phyloP scores from a whole-genome alignment of 2,888 invertebrate species.

The Cantharis lateralis region DNA sequence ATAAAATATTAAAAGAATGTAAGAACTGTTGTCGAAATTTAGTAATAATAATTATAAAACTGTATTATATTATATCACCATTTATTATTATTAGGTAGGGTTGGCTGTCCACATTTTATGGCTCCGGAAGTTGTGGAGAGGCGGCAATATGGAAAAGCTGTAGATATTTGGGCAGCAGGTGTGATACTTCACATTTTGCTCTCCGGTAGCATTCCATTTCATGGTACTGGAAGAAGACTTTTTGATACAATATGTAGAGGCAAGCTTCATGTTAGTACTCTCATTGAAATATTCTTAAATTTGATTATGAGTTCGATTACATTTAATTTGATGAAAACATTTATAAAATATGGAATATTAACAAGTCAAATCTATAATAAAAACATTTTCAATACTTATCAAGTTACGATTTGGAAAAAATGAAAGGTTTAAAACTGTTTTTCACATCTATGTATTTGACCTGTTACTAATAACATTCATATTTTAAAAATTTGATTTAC shows the following conservation, averaged over 20 bases:
- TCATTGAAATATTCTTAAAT: background rate
- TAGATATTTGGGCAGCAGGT: slow-evolving; percentile 98
- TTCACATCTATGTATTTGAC: too few relatives aligned
- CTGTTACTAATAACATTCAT: too few relatives aligned
- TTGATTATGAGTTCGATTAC: background rate
- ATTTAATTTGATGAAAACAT: too few relatives aligned
- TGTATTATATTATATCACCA: background rate
- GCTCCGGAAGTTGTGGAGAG: slow-evolving; percentile 95
- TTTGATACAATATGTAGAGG: slow-evolving; percentile 90
- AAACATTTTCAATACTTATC: too few relatives aligned
- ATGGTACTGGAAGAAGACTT: slow-evolving; percentile 90
- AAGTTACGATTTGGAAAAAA: too few relatives aligned
- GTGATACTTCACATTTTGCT: slow-evolving; percentile 91
- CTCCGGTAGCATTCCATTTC: slow-evolving; percentile 93
- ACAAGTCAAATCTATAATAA: too few relatives aligned
- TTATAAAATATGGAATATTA: too few relatives aligned
- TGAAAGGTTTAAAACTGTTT: too few relatives aligned
- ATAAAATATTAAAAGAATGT: too few relatives aligned
- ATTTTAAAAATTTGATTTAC: background rate
- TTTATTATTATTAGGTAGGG: slow-evolving; percentile 71
- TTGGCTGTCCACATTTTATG: slow-evolving; percentile 97
- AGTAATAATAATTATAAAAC: background rate
- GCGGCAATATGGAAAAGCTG: slow-evolving; percentile 89
- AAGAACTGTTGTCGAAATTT: too few relatives aligned
- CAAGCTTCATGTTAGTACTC: slow-evolving; percentile 70